Evolutionary conservation across 2,113 vertebrate species (phyloP), one percentile per base, ranked within the genome.

Genomic region (Semicossyphus pulcher): DNA sequence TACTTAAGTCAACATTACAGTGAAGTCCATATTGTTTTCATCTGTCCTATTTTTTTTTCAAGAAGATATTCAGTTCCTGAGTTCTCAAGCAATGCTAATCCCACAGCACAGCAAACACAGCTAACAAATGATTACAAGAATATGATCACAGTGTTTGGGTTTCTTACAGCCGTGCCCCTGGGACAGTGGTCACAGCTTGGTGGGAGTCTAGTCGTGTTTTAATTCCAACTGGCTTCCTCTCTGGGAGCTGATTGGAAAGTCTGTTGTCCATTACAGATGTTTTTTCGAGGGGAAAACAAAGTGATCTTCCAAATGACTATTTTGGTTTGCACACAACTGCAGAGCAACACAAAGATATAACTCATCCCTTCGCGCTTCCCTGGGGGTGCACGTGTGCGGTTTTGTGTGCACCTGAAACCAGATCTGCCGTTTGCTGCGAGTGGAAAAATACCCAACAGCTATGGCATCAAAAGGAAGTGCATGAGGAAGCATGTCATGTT

Each of bases 261-360:
- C 78, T 87, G 84, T 80, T 65, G 80, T 84, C 71, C 66, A 87
- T 87, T 86, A 81, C 47, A 73, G 44, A 81, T 81, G 76, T 29
- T 72, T 87, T 71, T 80, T 32, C 7, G 10, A 26, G 23, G 18
- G 61, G 34, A 45, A 75, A 85, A 80, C 47, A 78, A 72, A 80
- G 57, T 25, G 4, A 69, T 81, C 45, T 45, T 74, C 49, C 28
- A 28, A 49, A 44, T 23, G 69, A 32, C 42, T 66, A 36, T 81
- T 76, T 26, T 64, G 53, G 68, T 71, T 79, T 29, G 39, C 36
- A 49, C 65, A 36, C 6, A 3, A 68, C 15, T 21, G 8, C 49
- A 64, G n/a, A 75, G 39, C 37, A 66, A 51, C 49, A 62, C 37
- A 48, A 47, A 59, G 25, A 29, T 26, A 36, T 21, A 61, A 59